These are phyloP conservation scores for Drosophila athabasca DNA, from an alignment of 1,140 invertebrate species.

Conservation along the genomic window DNA sequence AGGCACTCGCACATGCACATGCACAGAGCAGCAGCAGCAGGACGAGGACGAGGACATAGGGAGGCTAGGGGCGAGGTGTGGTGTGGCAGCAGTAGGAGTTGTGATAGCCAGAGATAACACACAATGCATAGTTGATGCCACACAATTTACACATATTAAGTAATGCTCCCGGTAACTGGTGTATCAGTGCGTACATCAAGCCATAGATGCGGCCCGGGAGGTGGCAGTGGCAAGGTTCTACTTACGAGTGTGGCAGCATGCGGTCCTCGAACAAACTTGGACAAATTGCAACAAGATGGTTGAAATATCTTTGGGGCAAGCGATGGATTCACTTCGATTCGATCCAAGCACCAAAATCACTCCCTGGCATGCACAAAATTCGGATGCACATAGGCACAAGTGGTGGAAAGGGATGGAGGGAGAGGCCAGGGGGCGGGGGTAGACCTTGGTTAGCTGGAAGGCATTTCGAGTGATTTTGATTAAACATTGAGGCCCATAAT, in stretches of 20 bases:
- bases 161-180: slow-evolving; percentile 73
- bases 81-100: slow-evolving; percentile 20
- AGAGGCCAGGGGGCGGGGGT: no score
- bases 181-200: slow-evolving; percentile 55
- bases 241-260: slow-evolving; percentile 8
- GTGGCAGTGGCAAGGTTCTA: slow-evolving; percentile 4
- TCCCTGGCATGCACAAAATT: slow-evolving; percentile 4
- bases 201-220: slow-evolving; percentile 18
- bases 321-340: slow-evolving; percentile 36
- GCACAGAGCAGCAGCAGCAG: no score
- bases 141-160: slow-evolving; percentile 82
- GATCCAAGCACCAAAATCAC: slow-evolving; percentile 2
- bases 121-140: slow-evolving; percentile 80
- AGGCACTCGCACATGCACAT: background rate
- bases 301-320: slow-evolving; percentile 50
- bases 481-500: slow-evolving; percentile 9
- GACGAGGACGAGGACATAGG: background rate
- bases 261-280: slow-evolving; percentile 35
- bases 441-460: background rate
- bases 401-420: no score
- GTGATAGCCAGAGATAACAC: slow-evolving; percentile 72
- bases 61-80: no score
- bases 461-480: slow-evolving; percentile 29
- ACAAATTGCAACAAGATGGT: slow-evolving; percentile 70
- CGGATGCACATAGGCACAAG: background rate